Evolutionary conservation across 1,140 invertebrate species (phyloP), one percentile per base, ranked within the genome.

Genomic region (Belonocnema kinseyi): DNA sequence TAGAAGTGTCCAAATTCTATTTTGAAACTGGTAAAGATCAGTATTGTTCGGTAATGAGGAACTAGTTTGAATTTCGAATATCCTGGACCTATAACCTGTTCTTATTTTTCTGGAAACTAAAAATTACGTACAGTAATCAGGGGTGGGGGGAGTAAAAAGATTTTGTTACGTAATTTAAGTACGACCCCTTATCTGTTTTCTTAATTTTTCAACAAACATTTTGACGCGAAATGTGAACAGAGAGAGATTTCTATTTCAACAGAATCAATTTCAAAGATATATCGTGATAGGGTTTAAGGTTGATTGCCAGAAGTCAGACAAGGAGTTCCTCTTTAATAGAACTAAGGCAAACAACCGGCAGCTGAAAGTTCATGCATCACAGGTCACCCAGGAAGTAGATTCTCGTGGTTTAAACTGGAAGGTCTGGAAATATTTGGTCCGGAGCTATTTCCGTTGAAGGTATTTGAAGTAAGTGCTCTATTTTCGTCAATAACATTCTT

Each of bases 251-350:
- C 26, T 54, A 54, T 16, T 14, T 54, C 17, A n/a, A 54, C 17
- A n/a, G 16, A n/a, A 54, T 54, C 17, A 8, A 16, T 17, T 54
- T 54, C 17, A 16, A 54, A 54, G 6, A 54, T 33, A 33, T 7
- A 66, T 4, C 13, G 40, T 66, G 26, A 14, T 66, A 3, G 11
- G 33, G 19, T 26, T 61, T 61, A 8, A 7, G 12, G 21, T 40
- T 16, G 13, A 21, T 7, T 21, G 17, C 12, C 8, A 66, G 58
- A 33, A 21, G 19, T 40, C n/a, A 13, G 26, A 33, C 26, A 33
- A 40, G 26, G 21, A 66, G 58, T 7, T 66, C 58, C 58, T 66
- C 58, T 66, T 66, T 66, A 66, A 66, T 66, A 66, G 58, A 66
- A 14, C 26, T 3, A 66, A 66, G 26, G 21, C 58, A 66, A 66